phyloP scores from a whole-genome alignment of 2,797 vertebrate species.

The Valencia hispanica region DNA sequence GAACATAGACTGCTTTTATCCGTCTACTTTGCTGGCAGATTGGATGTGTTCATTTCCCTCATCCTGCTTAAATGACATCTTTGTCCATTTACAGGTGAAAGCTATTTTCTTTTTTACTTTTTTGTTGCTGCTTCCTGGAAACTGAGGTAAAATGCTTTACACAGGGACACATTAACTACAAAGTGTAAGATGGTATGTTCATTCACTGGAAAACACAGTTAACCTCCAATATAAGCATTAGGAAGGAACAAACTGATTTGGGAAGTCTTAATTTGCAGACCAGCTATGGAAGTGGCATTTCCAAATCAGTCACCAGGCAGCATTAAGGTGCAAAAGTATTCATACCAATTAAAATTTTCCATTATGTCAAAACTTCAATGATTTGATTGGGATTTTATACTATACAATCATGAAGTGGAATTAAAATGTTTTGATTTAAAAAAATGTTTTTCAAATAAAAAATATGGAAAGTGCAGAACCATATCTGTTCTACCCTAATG shows the following conservation, averaged over 20 bases:
- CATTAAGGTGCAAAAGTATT: too few relatives aligned
- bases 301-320: too few relatives aligned
- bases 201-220: neutral
- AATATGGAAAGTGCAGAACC: neutral
- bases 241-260: too few relatives aligned
- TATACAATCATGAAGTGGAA: neutral
- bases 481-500: neutral
- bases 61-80: constrained; percentile 27
- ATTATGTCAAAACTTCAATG: too few relatives aligned
- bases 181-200: neutral
- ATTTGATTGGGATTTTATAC: neutral
- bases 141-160: constrained; percentile 28
- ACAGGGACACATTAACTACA: constrained; percentile 25
- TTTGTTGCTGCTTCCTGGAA: constrained; percentile 16
- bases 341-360: too few relatives aligned
- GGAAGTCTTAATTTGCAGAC: too few relatives aligned
- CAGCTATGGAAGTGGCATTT: too few relatives aligned
- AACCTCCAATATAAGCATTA: neutral
- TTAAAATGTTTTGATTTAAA: neutral
- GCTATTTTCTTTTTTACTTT: constrained; percentile 1
- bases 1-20: constrained; percentile 47
- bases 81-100: constrained; percentile 2
- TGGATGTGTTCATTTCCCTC: neutral
- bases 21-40: constrained; percentile 27
- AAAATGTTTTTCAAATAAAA: neutral